Evolutionary conservation across 2,888 invertebrate species (phyloP).

Genomic region (Lepidocyrtinus sp.): DNA sequence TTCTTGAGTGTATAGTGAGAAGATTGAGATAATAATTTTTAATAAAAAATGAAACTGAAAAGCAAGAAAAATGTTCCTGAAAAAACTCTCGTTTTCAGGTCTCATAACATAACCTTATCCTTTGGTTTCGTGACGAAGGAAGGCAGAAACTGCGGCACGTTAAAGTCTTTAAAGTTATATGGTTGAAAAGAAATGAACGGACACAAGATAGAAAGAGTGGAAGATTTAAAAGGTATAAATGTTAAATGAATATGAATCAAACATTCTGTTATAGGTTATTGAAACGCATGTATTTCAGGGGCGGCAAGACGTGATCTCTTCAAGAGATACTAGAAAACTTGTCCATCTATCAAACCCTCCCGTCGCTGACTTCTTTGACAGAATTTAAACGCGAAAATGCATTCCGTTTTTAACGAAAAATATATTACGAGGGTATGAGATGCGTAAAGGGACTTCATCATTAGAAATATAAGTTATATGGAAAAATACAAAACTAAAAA

Average conservation of each 20-base stretch:
- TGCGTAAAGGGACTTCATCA: too few relatives aligned
- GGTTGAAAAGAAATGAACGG: background rate
- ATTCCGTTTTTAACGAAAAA: too few relatives aligned
- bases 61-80: slow-evolving; percentile 8
- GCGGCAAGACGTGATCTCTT: slow-evolving; percentile 69
- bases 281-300: slow-evolving; percentile 62
- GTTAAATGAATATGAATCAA: slow-evolving; percentile 22
- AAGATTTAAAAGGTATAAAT: slow-evolving; percentile 11
- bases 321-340: slow-evolving; percentile 70
- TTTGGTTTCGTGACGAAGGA: slow-evolving; percentile 45
- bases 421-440: too few relatives aligned
- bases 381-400: slow-evolving; percentile 45
- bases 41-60: slow-evolving; percentile 16
- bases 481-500: too few relatives aligned
- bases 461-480: too few relatives aligned
- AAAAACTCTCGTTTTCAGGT: slow-evolving; percentile 45
- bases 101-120: slow-evolving; percentile 9
- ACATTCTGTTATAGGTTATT: slow-evolving; percentile 48
- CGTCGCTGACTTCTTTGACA: slow-evolving; percentile 70
- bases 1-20: background rate
- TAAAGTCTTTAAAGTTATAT: slow-evolving; percentile 25
- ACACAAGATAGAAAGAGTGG: background rate
- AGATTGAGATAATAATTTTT: slow-evolving; percentile 15
- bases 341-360: slow-evolving; percentile 70
- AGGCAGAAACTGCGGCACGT: slow-evolving; percentile 54